Conservation (phyloP, 2,797 vertebrate species). For the Poeciliopsis infans region DNA sequence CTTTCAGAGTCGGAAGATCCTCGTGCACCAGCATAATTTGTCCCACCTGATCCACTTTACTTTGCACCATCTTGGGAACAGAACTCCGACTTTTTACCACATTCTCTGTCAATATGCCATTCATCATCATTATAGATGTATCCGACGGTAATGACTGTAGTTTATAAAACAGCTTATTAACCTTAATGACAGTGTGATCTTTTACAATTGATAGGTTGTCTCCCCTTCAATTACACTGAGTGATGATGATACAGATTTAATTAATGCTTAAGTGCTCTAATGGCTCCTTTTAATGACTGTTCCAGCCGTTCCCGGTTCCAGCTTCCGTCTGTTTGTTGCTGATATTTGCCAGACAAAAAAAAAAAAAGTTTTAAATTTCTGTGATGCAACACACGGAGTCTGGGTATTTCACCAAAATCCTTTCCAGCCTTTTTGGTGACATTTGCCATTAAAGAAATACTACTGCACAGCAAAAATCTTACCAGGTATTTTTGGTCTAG, state of each 20-base stretch:
- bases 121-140: conserved; percentile 73
- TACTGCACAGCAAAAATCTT: too few species aligned
- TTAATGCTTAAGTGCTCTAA: conserved; percentile 60
- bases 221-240: conserved; percentile 73
- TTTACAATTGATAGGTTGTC: conserved; percentile 75
- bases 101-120: conserved; percentile 72
- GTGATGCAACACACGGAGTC: not conserved
- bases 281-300: conserved; percentile 31
- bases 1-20: not conserved
- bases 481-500: too few species aligned
- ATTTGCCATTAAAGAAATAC: not conserved
- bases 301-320: not conserved
- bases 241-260: conserved; percentile 66
- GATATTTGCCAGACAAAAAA: too few species aligned
- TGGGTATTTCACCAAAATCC: not conserved
- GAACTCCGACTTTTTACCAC: conserved; percentile 24
- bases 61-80: conserved; percentile 22
- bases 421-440: not conserved
- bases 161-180: conserved; percentile 80
- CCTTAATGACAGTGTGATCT: conserved; percentile 79
- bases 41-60: conserved; percentile 6
- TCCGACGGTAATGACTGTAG: conserved; percentile 70
- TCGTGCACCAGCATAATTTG: not conserved
- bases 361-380: not conserved
- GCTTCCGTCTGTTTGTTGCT: conserved; percentile 25